Conservation (phyloP, 2,888 invertebrate species). For the Napeogenes sylphis region DNA sequence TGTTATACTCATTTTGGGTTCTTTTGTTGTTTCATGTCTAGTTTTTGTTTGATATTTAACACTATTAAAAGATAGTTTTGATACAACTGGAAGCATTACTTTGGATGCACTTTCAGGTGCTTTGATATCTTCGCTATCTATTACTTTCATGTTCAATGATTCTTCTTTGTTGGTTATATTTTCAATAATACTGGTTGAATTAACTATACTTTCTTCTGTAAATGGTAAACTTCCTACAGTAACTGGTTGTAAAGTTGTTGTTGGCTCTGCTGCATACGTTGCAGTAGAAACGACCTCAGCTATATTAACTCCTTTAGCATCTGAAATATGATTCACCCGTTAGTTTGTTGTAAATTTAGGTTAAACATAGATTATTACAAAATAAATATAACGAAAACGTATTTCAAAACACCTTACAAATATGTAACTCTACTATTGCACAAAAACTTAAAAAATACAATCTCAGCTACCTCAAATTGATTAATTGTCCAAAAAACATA, state of each 20-base stretch:
- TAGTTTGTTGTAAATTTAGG: too few species aligned
- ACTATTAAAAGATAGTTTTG: constrained; percentile 46
- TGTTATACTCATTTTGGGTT: constrained; percentile 35
- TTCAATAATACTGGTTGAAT: constrained; percentile 14
- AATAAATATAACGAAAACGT: too few species aligned
- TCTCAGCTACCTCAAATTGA: too few species aligned
- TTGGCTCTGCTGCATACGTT: constrained; percentile 14
- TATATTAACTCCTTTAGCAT: constrained; percentile 46
- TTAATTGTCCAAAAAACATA: too few species aligned
- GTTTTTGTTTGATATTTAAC: constrained; percentile 42
- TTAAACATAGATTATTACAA: too few species aligned
- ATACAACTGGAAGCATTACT: constrained; percentile 48
- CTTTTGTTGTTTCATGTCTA: constrained; percentile 35
- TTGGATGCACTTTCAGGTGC: constrained; percentile 61
- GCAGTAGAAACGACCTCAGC: constrained; percentile 38
- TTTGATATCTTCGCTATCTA: constrained; percentile 38
- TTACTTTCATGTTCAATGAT: constrained; percentile 36
- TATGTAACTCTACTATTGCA: too few species aligned
- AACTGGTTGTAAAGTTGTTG: constrained; percentile 21
- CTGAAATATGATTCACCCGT: constrained; percentile 43
- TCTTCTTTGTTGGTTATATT: constrained; percentile 18
- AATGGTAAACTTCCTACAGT: constrained; percentile 6
- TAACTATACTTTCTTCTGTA: constrained; percentile 12
- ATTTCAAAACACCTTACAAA: too few species aligned
- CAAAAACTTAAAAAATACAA: too few species aligned